phyloP scores from a whole-genome alignment of 1,140 invertebrate genomes.

The Antheraea pernyi region DNA sequence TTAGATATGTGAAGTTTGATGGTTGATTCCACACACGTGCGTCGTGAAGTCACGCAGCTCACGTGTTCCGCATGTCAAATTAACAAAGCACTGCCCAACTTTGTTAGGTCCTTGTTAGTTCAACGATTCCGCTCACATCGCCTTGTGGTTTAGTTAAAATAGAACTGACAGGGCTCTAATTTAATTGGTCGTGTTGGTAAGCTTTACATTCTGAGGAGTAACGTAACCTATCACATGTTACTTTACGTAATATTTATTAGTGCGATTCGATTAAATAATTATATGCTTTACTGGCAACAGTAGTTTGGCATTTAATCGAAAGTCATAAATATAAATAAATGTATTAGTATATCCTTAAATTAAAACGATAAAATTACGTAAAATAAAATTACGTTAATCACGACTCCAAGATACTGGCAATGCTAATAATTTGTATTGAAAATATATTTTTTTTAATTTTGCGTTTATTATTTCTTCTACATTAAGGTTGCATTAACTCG shows the following conservation, averaged over 20 bases:
- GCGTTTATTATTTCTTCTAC: too few relatives aligned
- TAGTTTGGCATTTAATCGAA: neutral
- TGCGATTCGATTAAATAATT: constrained; percentile 2
- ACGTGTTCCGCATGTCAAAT: constrained; percentile 34
- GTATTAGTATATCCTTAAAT: too few relatives aligned
- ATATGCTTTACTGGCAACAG: neutral
- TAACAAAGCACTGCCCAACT: constrained; percentile 25
- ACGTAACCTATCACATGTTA: constrained; percentile 26
- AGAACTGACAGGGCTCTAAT: constrained; percentile 15
- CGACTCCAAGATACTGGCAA: too few relatives aligned
- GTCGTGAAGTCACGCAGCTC: constrained; percentile 37
- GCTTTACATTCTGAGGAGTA: constrained; percentile 16
- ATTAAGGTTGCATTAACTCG: too few relatives aligned
- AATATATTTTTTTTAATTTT: too few relatives aligned
- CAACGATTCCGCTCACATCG: neutral
- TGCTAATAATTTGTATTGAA: too few relatives aligned
- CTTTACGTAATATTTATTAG: constrained; percentile 26
- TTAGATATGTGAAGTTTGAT: constrained; percentile 29
- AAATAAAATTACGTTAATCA: too few relatives aligned
- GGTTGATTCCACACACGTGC: constrained; percentile 36
- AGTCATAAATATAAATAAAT: neutral
- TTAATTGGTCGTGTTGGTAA: constrained; percentile 21
- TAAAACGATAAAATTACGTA: too few relatives aligned
- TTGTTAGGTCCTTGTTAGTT: constrained; percentile 26
- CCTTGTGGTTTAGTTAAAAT: constrained; percentile 1